Conservation (phyloP, 2,113 vertebrate genomes). For the Mohoua ochrocephala region DNA sequence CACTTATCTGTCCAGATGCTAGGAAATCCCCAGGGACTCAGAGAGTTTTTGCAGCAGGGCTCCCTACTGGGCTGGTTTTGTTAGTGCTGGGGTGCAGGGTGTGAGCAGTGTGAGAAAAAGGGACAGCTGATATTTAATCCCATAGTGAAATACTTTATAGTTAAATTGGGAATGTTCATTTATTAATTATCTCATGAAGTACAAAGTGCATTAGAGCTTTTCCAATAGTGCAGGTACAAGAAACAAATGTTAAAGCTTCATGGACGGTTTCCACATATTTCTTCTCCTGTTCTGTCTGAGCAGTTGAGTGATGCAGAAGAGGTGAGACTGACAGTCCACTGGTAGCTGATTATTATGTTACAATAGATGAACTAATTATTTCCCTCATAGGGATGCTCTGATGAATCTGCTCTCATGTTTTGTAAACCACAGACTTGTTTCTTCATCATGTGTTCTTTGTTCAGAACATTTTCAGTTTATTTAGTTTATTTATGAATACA, state of each 20-base stretch:
- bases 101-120: not conserved
- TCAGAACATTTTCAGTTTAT: not conserved
- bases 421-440: not conserved
- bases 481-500: not conserved
- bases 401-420: not conserved
- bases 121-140: not conserved
- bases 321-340: not conserved
- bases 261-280: not conserved
- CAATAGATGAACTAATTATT: not conserved
- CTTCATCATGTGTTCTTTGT: not conserved
- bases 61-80: not conserved
- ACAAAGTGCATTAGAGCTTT: not conserved
- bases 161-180: not conserved
- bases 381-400: not conserved
- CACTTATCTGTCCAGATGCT: not conserved
- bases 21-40: not conserved
- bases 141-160: not conserved
- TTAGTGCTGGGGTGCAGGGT: not conserved
- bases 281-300: not conserved
- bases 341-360: not conserved
- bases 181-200: not conserved
- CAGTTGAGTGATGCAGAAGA: not conserved
- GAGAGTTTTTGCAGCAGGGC: not conserved
- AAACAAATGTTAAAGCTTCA: not conserved
- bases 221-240: not conserved